Evolutionary conservation across 2,113 vertebrate species (phyloP).

Genomic region (Nycticryphes semicollaris): DNA sequence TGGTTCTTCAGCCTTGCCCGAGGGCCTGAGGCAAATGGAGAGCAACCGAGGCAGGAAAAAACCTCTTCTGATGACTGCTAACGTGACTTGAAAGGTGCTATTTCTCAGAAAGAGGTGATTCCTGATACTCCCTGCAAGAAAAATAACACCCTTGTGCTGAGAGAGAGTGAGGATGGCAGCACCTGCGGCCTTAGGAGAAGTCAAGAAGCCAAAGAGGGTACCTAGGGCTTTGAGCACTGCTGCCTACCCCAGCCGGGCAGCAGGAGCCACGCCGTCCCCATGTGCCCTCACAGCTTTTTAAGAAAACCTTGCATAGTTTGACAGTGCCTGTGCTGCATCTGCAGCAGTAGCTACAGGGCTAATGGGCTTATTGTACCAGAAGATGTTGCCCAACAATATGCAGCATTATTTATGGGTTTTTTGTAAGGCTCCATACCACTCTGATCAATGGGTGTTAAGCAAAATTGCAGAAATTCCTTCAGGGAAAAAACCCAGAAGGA

Average conservation of each 20-base stretch:
- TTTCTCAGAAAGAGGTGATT: not conserved
- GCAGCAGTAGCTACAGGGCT: not conserved
- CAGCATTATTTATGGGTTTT: not conserved
- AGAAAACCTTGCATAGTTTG: not conserved
- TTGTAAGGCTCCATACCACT: not conserved
- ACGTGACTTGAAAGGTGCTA: not conserved
- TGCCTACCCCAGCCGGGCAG: not conserved
- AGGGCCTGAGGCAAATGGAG: not conserved
- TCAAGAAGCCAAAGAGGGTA: not conserved
- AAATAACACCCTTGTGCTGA: not conserved
- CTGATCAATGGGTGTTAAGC: not conserved
- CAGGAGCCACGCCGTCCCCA: fast-evolving
- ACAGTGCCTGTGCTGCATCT: fast-evolving
- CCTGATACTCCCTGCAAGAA: not conserved
- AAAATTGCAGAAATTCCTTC: not conserved
- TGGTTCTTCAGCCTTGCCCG: not conserved
- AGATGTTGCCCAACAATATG: not conserved
- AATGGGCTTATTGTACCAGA: not conserved
- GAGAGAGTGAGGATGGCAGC: not conserved
- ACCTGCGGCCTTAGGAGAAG: not conserved
- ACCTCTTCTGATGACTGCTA: not conserved
- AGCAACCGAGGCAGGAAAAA: not conserved
- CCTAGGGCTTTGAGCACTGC: not conserved
- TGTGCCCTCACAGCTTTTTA: not conserved
- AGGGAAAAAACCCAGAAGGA: too few species aligned